These are phyloP conservation scores for Electrophaes corylata DNA, from an alignment of 2,888 invertebrate species.

Conservation along the genomic window DNA sequence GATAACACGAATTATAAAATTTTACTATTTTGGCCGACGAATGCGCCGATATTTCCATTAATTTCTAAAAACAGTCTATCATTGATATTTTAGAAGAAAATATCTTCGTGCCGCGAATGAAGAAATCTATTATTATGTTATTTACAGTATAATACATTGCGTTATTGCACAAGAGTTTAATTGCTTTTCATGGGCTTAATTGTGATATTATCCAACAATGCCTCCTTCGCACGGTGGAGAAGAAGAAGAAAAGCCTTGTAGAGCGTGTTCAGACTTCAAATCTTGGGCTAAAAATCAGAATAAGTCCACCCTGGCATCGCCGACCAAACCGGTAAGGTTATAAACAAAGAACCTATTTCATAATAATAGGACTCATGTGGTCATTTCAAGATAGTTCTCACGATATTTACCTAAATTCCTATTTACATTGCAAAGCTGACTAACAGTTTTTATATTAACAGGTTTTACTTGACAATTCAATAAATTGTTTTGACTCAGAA, in stretches of 20 bases:
- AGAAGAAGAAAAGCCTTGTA: constrained; percentile 85
- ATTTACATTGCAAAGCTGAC: neutral
- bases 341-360: neutral
- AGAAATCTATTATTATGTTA: constrained; percentile 1
- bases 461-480: too few relatives aligned
- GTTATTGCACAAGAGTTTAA: constrained; percentile 53
- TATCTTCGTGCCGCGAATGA: neutral
- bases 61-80: neutral
- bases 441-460: too few relatives aligned
- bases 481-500: too few relatives aligned
- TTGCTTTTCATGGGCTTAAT: constrained; percentile 46
- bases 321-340: constrained; percentile 64
- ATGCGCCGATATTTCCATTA: neutral
- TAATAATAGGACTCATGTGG: constrained; percentile 25
- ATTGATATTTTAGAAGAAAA: neutral
- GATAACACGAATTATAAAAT: constrained; percentile 6
- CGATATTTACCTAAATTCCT: neutral
- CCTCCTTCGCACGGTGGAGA: constrained; percentile 67
- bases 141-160: constrained; percentile 8
- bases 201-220: constrained; percentile 40
- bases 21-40: constrained; percentile 7
- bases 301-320: constrained; percentile 51
- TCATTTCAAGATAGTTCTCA: constrained; percentile 34
- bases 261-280: constrained; percentile 89
- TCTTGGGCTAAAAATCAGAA: constrained; percentile 88